Conservation (phyloP, 2,797 vertebrate genomes). For the Simalia tracyae region DNA sequence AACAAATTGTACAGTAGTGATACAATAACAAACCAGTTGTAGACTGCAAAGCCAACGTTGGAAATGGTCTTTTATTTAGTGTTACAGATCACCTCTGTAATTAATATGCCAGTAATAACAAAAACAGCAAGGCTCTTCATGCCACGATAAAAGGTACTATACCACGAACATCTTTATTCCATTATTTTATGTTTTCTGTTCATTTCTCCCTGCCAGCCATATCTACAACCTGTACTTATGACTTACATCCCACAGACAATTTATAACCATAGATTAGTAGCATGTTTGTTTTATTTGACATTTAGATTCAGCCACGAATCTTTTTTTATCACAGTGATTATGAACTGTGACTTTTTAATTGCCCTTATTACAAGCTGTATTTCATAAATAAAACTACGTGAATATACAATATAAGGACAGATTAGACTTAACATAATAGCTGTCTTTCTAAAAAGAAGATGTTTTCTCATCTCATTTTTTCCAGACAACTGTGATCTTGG, state of each 20-base stretch:
- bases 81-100: no score
- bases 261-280: slow-evolving; percentile 27
- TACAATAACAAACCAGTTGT: not conserved
- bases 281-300: slow-evolving; percentile 32
- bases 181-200: not conserved
- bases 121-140: not conserved
- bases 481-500: not conserved
- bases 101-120: not conserved
- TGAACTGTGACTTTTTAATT: slow-evolving; percentile 14
- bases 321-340: slow-evolving; percentile 1
- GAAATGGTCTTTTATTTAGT: not conserved
- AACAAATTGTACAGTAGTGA: no score
- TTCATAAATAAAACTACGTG: not conserved
- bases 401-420: not conserved
- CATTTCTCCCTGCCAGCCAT: not conserved
- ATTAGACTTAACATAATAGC: not conserved
- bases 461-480: not conserved
- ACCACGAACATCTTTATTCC: not conserved
- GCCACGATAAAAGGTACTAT: not conserved
- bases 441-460: not conserved
- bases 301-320: slow-evolving; percentile 21
- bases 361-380: slow-evolving; percentile 4
- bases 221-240: not conserved
- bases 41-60: not conserved
- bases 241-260: not conserved